These are phyloP conservation scores for Heteractis magnifica DNA, from an alignment of 92 coral and sea anemone species.

Conservation along the genomic window DNA sequence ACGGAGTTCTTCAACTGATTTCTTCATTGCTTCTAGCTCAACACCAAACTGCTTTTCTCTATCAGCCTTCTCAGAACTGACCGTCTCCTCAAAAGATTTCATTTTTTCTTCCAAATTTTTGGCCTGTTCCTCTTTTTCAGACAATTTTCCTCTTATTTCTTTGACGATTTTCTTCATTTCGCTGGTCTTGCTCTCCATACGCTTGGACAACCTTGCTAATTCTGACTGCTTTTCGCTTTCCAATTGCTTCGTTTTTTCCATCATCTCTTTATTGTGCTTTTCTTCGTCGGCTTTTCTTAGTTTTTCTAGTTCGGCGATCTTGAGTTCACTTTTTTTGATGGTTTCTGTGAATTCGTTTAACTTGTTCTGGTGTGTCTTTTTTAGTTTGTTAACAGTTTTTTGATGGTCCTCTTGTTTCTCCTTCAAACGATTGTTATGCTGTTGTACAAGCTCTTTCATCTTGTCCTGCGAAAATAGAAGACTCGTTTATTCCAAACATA, in stretches of 20 bases:
- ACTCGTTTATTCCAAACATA: not conserved
- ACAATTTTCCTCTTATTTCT: constrained; percentile 78
- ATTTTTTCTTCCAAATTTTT: constrained; percentile 75
- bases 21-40: constrained; percentile 56
- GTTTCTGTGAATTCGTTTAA: constrained; percentile 65
- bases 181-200: constrained; percentile 81
- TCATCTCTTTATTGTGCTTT: constrained; percentile 54
- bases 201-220: constrained; percentile 82
- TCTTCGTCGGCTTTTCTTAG: constrained; percentile 61
- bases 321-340: constrained; percentile 66
- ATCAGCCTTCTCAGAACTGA: constrained; percentile 58
- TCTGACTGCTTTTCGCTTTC: constrained; percentile 90
- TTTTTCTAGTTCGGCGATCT: constrained; percentile 69
- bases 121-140: constrained; percentile 78
- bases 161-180: constrained; percentile 98
- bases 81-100: constrained; percentile 44
- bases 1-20: constrained; percentile 48
- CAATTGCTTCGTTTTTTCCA: constrained; percentile 67
- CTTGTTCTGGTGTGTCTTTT: constrained; percentile 75
- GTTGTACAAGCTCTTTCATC: constrained; percentile 77
- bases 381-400: constrained; percentile 53
- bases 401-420: constrained; percentile 93
- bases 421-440: constrained; percentile 73
- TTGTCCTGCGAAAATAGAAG: constrained; percentile 46
- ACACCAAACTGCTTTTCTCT: constrained; percentile 46